These are phyloP conservation scores for Hystrix brachyura DNA, from an alignment of 2,113 vertebrate species.

Conservation along the genomic window DNA sequence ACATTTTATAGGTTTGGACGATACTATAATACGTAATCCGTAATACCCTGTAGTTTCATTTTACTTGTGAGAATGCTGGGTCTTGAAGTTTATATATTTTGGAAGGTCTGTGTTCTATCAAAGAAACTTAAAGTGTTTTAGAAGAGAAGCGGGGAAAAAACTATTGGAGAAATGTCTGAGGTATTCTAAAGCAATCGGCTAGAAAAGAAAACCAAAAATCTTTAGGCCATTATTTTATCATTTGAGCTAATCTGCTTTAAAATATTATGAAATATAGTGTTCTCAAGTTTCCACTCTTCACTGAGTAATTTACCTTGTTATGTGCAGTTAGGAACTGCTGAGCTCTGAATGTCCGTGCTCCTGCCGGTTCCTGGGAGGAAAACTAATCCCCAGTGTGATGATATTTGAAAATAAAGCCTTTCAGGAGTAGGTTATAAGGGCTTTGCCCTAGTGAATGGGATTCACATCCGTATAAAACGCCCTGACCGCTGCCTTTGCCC, in stretches of 20 bases:
- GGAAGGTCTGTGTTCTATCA: neutral
- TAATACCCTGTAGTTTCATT: neutral
- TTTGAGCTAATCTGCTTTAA: neutral
- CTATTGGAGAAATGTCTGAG: neutral
- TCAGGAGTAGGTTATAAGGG: neutral
- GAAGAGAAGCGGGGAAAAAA: neutral
- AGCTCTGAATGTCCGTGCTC: neutral
- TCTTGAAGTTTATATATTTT: neutral
- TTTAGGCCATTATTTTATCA: neutral
- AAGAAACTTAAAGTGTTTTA: neutral
- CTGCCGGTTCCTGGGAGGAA: neutral
- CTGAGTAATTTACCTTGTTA: neutral
- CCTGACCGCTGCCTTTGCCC: neutral
- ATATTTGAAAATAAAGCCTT: neutral
- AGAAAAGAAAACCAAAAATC: neutral
- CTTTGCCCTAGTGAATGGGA: neutral
- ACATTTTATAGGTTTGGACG: neutral
- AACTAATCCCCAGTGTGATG: neutral
- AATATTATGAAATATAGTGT: neutral
- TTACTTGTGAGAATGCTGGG: neutral
- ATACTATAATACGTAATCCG: neutral
- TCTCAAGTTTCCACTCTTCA: neutral
- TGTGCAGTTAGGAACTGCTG: neutral
- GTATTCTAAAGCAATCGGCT: conserved; percentile 4
- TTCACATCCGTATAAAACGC: neutral